Conservation (phyloP, 2,113 vertebrate species). For the Chunga burmeisteri region DNA sequence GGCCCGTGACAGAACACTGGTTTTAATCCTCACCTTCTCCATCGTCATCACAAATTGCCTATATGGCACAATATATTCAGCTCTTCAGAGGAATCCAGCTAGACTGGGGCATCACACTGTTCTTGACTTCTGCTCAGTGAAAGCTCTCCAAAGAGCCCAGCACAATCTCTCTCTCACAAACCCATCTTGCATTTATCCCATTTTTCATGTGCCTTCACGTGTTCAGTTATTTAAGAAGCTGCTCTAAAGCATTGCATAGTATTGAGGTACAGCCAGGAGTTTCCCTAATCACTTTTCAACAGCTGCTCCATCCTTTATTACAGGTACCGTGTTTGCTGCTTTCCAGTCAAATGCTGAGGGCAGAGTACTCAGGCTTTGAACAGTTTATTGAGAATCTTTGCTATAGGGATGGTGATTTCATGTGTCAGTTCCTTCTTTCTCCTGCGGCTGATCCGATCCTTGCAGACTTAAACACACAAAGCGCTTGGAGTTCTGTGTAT, state of each 20-base stretch:
- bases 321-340: neutral
- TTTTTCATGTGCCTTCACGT: neutral
- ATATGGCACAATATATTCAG: neutral
- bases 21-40: slow-evolving; percentile 4
- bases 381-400: neutral
- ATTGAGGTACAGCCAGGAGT: slow-evolving; percentile 49
- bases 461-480: neutral
- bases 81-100: neutral
- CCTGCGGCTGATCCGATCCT: neutral
- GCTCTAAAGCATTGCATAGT: neutral
- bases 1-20: neutral
- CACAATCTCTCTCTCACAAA: neutral
- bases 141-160: neutral
- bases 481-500: neutral
- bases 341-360: slow-evolving; percentile 9
- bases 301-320: slow-evolving; percentile 36
- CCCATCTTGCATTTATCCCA: neutral
- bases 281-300: slow-evolving; percentile 31
- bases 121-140: neutral
- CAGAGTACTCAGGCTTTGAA: slow-evolving; percentile 20
- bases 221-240: slow-evolving; percentile 7
- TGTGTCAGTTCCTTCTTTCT: neutral
- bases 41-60: neutral
- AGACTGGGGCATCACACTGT: neutral
- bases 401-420: neutral